Percentiles rank a stretch among this genome's conserved stretches.
phyloP scores from a whole-genome alignment of 2,888 invertebrate genomes.

The Taenaris catops region DNA sequence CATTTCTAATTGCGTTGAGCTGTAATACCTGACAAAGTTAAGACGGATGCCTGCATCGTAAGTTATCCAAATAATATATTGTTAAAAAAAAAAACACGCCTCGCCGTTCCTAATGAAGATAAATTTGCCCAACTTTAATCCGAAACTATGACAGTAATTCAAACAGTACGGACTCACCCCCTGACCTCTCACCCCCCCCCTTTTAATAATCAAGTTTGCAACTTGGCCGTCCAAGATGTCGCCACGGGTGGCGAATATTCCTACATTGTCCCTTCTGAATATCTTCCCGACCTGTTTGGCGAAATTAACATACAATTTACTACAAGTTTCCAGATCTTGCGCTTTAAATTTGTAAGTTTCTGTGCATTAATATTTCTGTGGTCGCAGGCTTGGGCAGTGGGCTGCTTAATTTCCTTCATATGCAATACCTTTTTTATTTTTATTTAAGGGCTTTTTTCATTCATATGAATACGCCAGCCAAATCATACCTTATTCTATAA shows the following conservation, averaged over 20 bases:
- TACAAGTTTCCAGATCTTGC: background rate
- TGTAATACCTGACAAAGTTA: no score
- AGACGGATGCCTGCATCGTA: no score
- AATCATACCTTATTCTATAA: no score
- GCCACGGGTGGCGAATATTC: slow-evolving; percentile 48
- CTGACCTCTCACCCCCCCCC: slow-evolving; percentile 27
- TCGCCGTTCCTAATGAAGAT: slow-evolving; percentile 15
- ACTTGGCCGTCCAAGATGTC: slow-evolving; percentile 57
- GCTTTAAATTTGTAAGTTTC: no score
- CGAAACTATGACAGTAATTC: slow-evolving; percentile 36
- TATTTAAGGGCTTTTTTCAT: no score
- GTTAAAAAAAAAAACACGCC: background rate
- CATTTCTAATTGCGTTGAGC: no score
- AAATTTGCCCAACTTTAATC: slow-evolving; percentile 28
- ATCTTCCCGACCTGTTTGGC: slow-evolving; percentile 37
- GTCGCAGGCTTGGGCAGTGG: no score
- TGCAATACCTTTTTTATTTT: no score
- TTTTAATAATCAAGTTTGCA: slow-evolving; percentile 64
- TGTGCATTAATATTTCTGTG: no score
- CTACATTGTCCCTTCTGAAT: slow-evolving; percentile 50
- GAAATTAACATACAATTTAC: slow-evolving; percentile 64
- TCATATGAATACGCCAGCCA: no score
- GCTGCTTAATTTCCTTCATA: no score
- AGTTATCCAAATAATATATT: background rate
- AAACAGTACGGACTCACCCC: slow-evolving; percentile 27